Evolutionary conservation across 1,140 invertebrate genomes (phyloP).

Genomic region (Ericerus pela): DNA sequence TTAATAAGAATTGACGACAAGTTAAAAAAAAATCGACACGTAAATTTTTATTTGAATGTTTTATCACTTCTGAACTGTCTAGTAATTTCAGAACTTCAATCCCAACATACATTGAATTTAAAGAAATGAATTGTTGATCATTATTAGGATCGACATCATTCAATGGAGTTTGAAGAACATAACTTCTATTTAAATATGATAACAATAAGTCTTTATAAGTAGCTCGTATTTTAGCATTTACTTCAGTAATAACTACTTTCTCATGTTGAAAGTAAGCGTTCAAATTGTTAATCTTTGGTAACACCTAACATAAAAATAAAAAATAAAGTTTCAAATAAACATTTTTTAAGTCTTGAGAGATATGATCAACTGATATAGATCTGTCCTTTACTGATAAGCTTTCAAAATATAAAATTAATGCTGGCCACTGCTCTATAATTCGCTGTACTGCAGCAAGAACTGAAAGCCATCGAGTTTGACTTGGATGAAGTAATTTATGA

Average conservation of each 20-base stretch:
- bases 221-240: neutral
- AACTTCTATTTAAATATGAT: neutral
- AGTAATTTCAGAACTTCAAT: no score
- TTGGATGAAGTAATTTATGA: constrained; percentile 23
- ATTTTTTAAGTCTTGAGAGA: neutral
- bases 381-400: constrained; percentile 22
- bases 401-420: constrained; percentile 23
- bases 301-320: neutral
- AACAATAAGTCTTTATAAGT: neutral
- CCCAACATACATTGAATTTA: no score
- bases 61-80: no score
- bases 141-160: neutral
- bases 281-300: neutral
- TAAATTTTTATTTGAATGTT: no score
- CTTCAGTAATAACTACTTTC: neutral
- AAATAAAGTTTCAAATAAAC: neutral
- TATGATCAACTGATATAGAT: neutral
- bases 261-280: constrained; percentile 9
- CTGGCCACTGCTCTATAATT: constrained; percentile 25
- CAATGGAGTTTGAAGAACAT: neutral
- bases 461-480: constrained; percentile 27
- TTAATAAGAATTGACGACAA: neutral
- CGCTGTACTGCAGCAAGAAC: constrained; percentile 21
- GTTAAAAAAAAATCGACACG: neutral
- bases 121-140: neutral